Conservation (phyloP, 2,113 vertebrate genomes). For the Progne subis region DNA sequence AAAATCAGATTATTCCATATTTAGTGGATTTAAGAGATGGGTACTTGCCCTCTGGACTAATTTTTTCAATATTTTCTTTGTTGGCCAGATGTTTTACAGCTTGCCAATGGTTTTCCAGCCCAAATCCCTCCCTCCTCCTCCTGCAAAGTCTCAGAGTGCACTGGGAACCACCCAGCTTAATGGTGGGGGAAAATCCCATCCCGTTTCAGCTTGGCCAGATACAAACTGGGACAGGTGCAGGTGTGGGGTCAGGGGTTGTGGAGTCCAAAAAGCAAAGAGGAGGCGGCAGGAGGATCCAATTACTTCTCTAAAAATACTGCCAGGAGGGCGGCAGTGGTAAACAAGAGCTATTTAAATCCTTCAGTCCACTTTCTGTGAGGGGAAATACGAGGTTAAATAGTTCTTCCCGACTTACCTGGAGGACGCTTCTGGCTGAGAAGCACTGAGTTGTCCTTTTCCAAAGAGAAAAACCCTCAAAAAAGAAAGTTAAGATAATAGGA, state of each 20-base stretch:
- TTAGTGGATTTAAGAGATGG: neutral
- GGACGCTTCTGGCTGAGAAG: neutral
- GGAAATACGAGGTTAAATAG: neutral
- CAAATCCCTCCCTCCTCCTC: neutral
- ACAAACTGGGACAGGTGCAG: constrained; percentile 27
- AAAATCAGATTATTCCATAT: neutral
- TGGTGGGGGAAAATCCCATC: neutral
- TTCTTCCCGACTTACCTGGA: neutral
- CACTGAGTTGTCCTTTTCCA: neutral
- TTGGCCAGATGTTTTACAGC: accelerated
- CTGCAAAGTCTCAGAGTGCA: neutral
- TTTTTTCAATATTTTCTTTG: neutral
- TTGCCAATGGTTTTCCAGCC: neutral
- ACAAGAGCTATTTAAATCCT: constrained; percentile 36
- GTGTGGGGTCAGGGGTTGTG: neutral
- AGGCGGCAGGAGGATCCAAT: neutral
- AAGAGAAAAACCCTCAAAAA: neutral
- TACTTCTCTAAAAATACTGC: constrained; percentile 53
- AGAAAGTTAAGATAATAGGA: constrained; percentile 33
- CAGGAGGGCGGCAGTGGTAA: neutral
- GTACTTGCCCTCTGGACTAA: accelerated
- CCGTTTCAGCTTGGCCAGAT: accelerated
- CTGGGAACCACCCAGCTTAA: neutral
- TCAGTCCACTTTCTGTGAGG: neutral
- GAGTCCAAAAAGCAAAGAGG: neutral